These are phyloP conservation scores for Plectrocnemia conspersa DNA, from an alignment of 1,140 invertebrate species.

Conservation along the genomic window DNA sequence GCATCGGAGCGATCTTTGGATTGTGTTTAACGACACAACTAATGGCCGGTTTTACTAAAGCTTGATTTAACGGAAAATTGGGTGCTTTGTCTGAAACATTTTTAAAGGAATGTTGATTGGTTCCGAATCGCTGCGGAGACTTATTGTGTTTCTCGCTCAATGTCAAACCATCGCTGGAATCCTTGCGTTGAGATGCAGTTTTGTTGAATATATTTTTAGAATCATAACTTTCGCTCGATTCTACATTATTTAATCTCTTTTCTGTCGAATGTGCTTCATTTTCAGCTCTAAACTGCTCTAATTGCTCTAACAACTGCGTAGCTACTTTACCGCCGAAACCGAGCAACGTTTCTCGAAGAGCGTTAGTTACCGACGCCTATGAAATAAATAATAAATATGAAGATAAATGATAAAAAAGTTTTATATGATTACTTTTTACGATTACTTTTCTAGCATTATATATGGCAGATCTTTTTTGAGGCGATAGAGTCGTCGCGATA, in stretches of 20 bases:
- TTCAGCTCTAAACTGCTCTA: slow-evolving; percentile 35
- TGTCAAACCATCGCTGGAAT: slow-evolving; percentile 27
- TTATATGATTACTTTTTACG: not conserved
- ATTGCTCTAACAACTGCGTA: slow-evolving; percentile 40
- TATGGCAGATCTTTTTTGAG: slow-evolving; percentile 45
- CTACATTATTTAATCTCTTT: not conserved
- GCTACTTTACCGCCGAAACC: slow-evolving; percentile 46
- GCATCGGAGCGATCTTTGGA: slow-evolving; percentile 29
- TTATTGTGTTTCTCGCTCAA: slow-evolving; percentile 23
- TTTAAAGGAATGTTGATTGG: slow-evolving; percentile 1
- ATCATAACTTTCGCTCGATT: not conserved
- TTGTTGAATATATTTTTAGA: slow-evolving; percentile 11
- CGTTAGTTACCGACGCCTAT: slow-evolving; percentile 50
- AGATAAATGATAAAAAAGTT: not conserved
- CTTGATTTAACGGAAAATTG: slow-evolving; percentile 13
- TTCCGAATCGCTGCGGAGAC: slow-evolving; percentile 18
- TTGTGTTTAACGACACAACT: slow-evolving; percentile 10
- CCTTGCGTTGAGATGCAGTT: slow-evolving; percentile 27
- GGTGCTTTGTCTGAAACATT: not conserved
- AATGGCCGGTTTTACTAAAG: not conserved
- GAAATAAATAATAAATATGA: slow-evolving; percentile 28
- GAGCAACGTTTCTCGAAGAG: slow-evolving; percentile 45
- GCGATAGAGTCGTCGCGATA: slow-evolving; percentile 43
- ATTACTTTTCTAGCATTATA: slow-evolving; percentile 47
- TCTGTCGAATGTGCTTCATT: slow-evolving; percentile 6